A percentile compares a stretch with the other conserved stretches of the same genome.
These are phyloP conservation scores for Napeogenes inachia DNA, from an alignment of 2,888 invertebrate species.

Conservation along the genomic window DNA sequence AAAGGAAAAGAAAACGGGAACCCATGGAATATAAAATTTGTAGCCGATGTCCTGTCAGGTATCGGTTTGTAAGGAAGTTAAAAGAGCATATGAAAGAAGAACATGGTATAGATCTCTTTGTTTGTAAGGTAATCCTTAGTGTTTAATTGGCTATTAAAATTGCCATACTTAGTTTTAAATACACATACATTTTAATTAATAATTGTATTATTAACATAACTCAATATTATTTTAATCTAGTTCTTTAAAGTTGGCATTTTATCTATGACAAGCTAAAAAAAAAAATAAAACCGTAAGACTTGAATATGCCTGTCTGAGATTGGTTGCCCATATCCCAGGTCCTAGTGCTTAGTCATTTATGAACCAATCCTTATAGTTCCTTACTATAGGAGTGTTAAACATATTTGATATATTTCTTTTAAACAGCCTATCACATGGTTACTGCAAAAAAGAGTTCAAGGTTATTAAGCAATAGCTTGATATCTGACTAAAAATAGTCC, in stretches of 20 bases:
- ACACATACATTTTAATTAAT: too few species aligned
- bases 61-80: slow-evolving; percentile 59
- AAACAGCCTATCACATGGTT: not conserved
- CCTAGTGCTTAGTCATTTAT: too few species aligned
- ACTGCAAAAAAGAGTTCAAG: too few species aligned
- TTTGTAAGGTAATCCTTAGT: slow-evolving; percentile 52
- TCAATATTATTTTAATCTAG: not conserved
- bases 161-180: too few species aligned
- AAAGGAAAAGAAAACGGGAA: slow-evolving; percentile 47
- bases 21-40: slow-evolving; percentile 55
- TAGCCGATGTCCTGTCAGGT: slow-evolving; percentile 54
- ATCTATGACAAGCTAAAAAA: too few species aligned
- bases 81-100: slow-evolving; percentile 58
- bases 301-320: too few species aligned
- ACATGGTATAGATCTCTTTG: slow-evolving; percentile 53
- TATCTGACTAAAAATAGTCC: not conserved
- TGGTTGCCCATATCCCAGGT: too few species aligned
- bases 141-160: not conserved
- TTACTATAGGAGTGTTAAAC: too few species aligned
- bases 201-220: too few species aligned
- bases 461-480: too few species aligned
- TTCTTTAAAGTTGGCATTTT: not conserved
- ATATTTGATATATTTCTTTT: not conserved
- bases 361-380: too few species aligned
- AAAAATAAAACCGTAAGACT: too few species aligned